Evolutionary conservation across 2,797 vertebrate genomes (phyloP).

Genomic region (Pipistrellus kuhlii): DNA sequence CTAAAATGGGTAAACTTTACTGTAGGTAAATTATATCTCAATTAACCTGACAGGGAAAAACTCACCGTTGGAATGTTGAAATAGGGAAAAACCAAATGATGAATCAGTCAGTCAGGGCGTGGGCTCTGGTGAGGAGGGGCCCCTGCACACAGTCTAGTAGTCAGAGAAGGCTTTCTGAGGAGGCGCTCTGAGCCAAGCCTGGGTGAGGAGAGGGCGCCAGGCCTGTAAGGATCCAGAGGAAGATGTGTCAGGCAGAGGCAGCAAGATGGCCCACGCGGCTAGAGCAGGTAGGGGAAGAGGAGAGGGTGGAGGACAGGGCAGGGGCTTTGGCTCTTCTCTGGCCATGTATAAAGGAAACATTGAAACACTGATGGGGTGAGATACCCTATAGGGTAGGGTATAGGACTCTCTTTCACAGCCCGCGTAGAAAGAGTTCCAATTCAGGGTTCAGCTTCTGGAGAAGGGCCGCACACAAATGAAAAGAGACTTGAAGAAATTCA

Average conservation of each 20-base stretch:
- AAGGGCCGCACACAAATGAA: no score
- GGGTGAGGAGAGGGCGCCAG: not conserved
- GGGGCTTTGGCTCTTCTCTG: not conserved
- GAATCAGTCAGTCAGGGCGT: not conserved
- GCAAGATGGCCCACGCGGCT: not conserved
- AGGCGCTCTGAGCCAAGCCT: not conserved
- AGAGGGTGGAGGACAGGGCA: not conserved
- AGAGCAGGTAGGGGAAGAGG: not conserved
- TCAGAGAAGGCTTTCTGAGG: not conserved
- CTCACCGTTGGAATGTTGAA: not conserved
- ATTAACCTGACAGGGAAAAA: not conserved
- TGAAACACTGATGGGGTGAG: not conserved
- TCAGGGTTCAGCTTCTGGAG: no score
- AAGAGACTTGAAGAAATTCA: no score
- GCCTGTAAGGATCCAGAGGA: not conserved
- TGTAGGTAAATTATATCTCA: not conserved
- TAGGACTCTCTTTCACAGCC: no score
- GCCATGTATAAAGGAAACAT: accelerated
- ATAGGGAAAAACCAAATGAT: not conserved
- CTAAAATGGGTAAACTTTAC: not conserved
- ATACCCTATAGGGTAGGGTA: not conserved
- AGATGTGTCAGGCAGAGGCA: not conserved
- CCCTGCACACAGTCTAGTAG: not conserved
- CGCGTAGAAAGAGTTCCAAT: no score
- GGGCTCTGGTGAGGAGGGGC: accelerated